Conservation (phyloP, 2,888 invertebrate species). For the Pinctada fucata region DNA sequence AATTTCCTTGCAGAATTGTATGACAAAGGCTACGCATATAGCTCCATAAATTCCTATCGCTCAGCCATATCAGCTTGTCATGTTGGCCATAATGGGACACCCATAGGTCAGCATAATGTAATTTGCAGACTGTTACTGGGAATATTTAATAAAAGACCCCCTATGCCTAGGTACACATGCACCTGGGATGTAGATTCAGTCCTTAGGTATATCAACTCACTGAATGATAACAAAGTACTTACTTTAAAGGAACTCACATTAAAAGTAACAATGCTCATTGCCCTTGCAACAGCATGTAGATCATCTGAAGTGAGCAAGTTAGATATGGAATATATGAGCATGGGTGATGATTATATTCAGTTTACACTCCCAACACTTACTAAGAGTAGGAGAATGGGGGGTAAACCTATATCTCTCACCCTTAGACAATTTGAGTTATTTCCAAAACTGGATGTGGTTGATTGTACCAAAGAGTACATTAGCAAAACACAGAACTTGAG, state of each 20-base stretch:
- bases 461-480: too few relatives aligned
- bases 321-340: constrained; percentile 6
- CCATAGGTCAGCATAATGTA: not conserved
- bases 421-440: too few relatives aligned
- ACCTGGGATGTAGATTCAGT: not conserved
- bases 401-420: too few relatives aligned
- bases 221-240: not conserved
- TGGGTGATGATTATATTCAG: not conserved
- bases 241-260: constrained; percentile 13
- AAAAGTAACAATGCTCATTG: constrained; percentile 18
- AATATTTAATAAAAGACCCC: not conserved
- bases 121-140: not conserved
- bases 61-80: constrained; percentile 11
- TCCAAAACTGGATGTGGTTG: too few relatives aligned
- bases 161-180: not conserved
- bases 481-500: too few relatives aligned
- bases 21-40: constrained; percentile 6
- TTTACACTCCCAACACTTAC: too few relatives aligned
- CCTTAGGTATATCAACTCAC: too few relatives aligned
- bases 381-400: too few relatives aligned
- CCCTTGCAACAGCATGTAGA: constrained; percentile 14
- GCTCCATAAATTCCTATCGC: too few relatives aligned
- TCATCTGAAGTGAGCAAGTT: constrained; percentile 8
- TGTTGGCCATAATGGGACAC: not conserved
- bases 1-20: not conserved